Percentiles rank a stretch among this genome's conserved stretches.
phyloP scores from a whole-genome alignment of 2,888 invertebrate genomes.

The Caenorhabditis sp. region DNA sequence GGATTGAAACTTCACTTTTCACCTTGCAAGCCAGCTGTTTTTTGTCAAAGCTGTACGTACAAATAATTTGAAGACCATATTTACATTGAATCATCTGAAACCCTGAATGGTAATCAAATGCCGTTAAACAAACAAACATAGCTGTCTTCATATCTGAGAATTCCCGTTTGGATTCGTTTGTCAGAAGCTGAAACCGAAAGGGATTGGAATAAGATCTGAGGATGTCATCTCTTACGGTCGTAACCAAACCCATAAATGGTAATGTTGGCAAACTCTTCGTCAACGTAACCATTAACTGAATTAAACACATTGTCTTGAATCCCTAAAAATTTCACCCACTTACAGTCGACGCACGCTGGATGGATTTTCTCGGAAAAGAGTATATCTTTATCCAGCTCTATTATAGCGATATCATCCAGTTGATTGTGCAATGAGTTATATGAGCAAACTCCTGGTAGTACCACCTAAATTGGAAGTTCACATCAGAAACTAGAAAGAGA shows the following conservation, averaged over 20 bases:
- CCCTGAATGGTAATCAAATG: background rate
- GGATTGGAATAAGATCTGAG: background rate
- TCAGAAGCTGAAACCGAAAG: slow-evolving; percentile 32
- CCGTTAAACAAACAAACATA: background rate
- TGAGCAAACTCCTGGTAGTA: slow-evolving; percentile 27
- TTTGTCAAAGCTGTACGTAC: slow-evolving; percentile 10
- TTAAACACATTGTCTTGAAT: no score
- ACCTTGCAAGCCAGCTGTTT: slow-evolving; percentile 36
- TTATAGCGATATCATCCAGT: slow-evolving; percentile 44
- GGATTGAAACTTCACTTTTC: background rate
- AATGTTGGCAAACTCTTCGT: background rate
- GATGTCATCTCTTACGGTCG: slow-evolving; percentile 14
- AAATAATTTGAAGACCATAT: background rate
- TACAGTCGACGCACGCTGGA: slow-evolving; percentile 29
- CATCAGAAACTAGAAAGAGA: no score
- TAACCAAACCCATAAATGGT: slow-evolving; percentile 35
- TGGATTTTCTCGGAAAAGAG: slow-evolving; percentile 35
- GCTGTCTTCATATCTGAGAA: slow-evolving; percentile 16
- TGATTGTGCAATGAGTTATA: background rate
- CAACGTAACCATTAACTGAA: background rate
- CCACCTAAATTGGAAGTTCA: no score
- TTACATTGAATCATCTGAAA: slow-evolving; percentile 11
- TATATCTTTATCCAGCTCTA: slow-evolving; percentile 32
- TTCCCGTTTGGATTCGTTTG: slow-evolving; percentile 11
- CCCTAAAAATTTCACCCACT: background rate